Percentiles rank a stretch among this genome's conserved stretches.
phyloP scores from a whole-genome alignment of 2,113 vertebrate species.

The Ardeotis arabs region DNA sequence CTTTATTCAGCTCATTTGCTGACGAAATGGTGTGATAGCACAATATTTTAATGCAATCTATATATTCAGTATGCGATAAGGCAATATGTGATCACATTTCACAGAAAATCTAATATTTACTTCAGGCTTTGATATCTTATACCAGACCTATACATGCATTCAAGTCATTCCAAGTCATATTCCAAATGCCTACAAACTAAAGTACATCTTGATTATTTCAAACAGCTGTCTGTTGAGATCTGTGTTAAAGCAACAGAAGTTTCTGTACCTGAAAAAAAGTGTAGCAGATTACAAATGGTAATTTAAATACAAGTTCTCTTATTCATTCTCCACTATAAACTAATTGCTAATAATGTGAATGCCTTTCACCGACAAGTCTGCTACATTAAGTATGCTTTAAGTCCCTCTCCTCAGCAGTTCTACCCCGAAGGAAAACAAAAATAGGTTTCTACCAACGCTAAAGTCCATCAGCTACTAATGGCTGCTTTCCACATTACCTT shows the following conservation, averaged over 20 bases:
- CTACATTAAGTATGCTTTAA: not conserved
- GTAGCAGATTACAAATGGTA: not conserved
- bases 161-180: not conserved
- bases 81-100: not conserved
- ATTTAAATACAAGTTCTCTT: not conserved
- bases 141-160: not conserved
- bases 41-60: not conserved
- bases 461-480: not conserved
- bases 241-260: not conserved
- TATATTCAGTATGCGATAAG: not conserved
- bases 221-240: not conserved
- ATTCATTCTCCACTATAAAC: not conserved
- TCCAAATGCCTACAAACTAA: not conserved
- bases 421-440: not conserved
- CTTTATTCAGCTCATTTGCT: not conserved
- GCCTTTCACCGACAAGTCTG: not conserved
- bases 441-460: fast-evolving
- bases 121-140: not conserved
- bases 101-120: not conserved
- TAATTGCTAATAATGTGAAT: not conserved
- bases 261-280: not conserved
- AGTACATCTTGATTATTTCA: not conserved
- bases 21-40: not conserved
- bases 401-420: not conserved
- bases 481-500: not conserved